A percentile compares a stretch with the other conserved stretches of the same genome.
These are phyloP conservation scores for Scrobipalpa atriplicella DNA, from an alignment of 2,888 invertebrate species.

Conservation along the genomic window DNA sequence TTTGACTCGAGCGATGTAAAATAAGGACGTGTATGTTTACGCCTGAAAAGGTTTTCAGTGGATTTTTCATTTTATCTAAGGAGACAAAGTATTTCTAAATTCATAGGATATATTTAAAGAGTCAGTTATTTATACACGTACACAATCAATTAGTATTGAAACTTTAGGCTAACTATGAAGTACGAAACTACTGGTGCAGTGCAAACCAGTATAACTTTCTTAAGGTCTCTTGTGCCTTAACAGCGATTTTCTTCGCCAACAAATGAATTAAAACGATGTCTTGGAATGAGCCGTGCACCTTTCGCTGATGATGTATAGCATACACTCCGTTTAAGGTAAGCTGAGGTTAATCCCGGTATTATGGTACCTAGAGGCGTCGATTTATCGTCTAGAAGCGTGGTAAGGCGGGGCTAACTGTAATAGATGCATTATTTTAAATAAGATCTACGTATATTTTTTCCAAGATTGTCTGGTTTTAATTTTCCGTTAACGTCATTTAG, in stretches of 20 bases:
- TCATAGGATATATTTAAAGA: too few relatives aligned
- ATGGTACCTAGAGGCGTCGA: constrained; percentile 58
- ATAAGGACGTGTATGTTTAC: constrained; percentile 8
- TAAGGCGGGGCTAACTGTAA: neutral
- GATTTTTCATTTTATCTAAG: neutral
- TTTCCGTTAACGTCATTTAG: too few relatives aligned
- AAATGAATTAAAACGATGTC: constrained; percentile 10
- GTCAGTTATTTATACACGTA: too few relatives aligned
- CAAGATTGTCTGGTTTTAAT: neutral
- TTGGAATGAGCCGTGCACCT: constrained; percentile 44
- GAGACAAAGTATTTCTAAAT: neutral
- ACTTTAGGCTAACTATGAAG: too few relatives aligned
- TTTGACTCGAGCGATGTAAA: constrained; percentile 10
- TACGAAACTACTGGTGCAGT: too few relatives aligned
- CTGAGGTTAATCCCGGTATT: constrained; percentile 65
- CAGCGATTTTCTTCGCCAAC: neutral
- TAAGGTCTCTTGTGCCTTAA: neutral
- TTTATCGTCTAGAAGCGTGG: constrained; percentile 48
- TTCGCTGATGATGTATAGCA: constrained; percentile 52
- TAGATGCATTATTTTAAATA: neutral
- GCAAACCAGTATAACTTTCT: neutral
- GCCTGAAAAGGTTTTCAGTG: neutral
- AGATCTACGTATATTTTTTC: neutral
- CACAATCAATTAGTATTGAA: too few relatives aligned
- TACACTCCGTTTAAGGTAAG: constrained; percentile 58